Conservation (phyloP, 1,140 invertebrate genomes). For the Dufourea novaeangliae region DNA sequence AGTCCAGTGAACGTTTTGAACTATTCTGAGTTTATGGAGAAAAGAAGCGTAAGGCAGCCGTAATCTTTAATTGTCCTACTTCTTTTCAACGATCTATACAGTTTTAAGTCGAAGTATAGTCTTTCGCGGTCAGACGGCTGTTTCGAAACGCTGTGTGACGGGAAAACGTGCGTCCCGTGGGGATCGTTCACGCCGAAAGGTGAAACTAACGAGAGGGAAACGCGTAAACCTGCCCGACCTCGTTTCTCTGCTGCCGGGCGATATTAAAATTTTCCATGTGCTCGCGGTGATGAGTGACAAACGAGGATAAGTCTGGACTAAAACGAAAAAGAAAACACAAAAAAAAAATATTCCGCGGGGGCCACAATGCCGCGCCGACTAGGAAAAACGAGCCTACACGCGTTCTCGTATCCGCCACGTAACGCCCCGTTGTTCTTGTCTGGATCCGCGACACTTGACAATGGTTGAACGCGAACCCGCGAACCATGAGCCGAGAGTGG, state of each 20-base stretch:
- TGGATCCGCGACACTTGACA: conserved; percentile 12
- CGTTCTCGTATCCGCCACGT: neutral
- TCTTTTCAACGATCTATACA: too few relatives aligned
- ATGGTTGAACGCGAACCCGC: neutral
- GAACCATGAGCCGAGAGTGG: neutral
- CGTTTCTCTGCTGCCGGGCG: neutral
- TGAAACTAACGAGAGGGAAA: neutral
- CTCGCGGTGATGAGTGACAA: conserved; percentile 6
- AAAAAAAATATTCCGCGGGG: neutral
- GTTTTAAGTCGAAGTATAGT: too few relatives aligned
- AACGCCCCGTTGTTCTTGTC: conserved; percentile 15
- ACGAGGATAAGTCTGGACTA: neutral
- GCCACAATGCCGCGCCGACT: neutral
- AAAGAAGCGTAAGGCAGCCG: too few relatives aligned
- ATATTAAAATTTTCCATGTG: conserved; percentile 46
- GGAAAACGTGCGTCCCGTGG: conserved; percentile 4
- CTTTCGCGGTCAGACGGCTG: too few relatives aligned
- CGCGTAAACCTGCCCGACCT: neutral
- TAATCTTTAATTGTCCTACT: too few relatives aligned
- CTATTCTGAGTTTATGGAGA: too few relatives aligned
- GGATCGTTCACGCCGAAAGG: conserved; percentile 3
- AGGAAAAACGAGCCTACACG: neutral
- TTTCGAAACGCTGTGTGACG: neutral
- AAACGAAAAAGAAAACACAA: neutral
- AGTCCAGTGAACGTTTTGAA: neutral